phyloP scores from a whole-genome alignment of 1,140 invertebrate species.

The Pollicipes pollicipes region DNA sequence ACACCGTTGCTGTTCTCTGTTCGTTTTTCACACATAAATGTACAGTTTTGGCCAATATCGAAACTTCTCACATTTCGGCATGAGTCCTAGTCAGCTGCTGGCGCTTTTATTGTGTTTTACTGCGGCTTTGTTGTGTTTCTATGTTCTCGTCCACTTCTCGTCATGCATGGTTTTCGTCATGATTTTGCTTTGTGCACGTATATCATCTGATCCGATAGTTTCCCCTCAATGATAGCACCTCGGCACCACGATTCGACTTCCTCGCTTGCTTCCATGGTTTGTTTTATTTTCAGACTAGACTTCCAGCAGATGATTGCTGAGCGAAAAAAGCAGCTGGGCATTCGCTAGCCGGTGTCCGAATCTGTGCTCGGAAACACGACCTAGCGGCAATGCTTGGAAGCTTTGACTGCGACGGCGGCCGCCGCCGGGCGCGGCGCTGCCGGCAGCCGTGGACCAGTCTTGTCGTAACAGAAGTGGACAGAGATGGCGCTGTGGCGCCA shows the following conservation, averaged over 20 bases:
- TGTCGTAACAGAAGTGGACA: not conserved
- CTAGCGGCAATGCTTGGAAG: not conserved
- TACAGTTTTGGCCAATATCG: no score
- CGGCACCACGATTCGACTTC: not conserved
- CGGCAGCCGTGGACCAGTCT: not conserved
- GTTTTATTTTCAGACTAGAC: not conserved
- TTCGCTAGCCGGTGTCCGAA: not conserved
- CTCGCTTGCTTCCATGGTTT: not conserved
- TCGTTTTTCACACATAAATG: no score
- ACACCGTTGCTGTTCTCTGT: no score
- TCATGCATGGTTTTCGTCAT: not conserved
- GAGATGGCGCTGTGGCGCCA: not conserved
- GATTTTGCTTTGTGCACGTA: no score
- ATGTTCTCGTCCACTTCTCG: not conserved
- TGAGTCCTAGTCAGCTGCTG: no score
- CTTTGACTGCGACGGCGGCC: not conserved
- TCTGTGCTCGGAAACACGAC: not conserved
- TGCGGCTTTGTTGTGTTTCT: no score
- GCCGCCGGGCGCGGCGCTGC: no score
- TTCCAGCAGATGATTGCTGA: not conserved
- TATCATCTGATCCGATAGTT: not conserved
- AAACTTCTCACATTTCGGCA: no score
- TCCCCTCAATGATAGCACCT: not conserved
- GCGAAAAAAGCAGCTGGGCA: not conserved
- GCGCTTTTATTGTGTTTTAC: not conserved